Evolutionary conservation across 2,113 vertebrate species (phyloP).

Genomic region (Cinclus mexicanus): DNA sequence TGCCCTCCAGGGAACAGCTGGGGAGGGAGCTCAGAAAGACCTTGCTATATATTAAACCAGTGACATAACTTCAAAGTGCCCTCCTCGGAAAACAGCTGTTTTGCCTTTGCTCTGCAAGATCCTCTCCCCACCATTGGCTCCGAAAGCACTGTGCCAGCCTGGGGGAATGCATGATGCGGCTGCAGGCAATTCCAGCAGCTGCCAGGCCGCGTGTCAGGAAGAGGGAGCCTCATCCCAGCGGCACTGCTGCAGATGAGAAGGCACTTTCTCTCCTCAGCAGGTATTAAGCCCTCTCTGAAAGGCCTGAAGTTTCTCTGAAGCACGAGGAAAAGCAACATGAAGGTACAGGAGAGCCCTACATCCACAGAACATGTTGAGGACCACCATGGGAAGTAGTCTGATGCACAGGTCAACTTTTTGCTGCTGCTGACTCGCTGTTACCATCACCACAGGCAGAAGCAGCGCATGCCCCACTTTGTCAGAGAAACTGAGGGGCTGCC

Average conservation of each 20-base stretch:
- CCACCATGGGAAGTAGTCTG: background rate
- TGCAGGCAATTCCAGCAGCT: background rate
- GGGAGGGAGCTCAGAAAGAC: background rate
- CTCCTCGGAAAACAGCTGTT: accelerated
- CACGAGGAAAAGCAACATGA: accelerated
- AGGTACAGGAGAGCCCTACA: background rate
- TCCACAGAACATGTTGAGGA: background rate
- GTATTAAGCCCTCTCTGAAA: background rate
- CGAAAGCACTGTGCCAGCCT: accelerated
- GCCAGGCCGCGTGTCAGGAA: background rate
- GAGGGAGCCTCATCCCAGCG: background rate
- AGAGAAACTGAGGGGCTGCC: background rate
- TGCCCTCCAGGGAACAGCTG: accelerated
- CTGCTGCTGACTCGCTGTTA: accelerated
- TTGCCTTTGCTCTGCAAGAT: background rate
- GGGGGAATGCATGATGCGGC: accelerated
- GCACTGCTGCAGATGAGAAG: conserved; percentile 16
- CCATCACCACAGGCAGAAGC: background rate
- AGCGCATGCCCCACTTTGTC: accelerated
- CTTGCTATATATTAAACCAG: background rate
- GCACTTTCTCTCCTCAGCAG: conserved; percentile 29
- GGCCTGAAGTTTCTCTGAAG: background rate
- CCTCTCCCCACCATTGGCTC: background rate
- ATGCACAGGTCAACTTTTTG: background rate
- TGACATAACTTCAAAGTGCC: background rate